Evolutionary conservation across 2,888 invertebrate species (phyloP).

Genomic region (Pristionchus exspectatus): DNA sequence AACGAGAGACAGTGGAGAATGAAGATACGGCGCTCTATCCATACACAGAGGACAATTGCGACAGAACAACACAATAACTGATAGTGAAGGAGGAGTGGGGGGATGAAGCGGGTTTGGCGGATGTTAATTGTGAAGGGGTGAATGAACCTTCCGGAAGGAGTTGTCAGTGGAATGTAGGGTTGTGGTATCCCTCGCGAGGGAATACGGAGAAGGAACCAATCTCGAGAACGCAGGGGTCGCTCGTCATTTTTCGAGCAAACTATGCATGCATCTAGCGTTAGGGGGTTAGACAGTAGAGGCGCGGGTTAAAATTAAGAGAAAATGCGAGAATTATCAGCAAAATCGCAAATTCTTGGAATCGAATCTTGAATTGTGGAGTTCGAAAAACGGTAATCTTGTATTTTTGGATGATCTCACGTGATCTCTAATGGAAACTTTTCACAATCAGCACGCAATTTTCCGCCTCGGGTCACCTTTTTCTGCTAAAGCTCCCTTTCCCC

Average conservation of each 20-base stretch:
- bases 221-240: background rate
- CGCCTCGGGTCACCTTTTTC: conserved; percentile 7
- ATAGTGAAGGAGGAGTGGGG: conserved; percentile 2
- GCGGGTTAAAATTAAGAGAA: too few species aligned
- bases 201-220: background rate
- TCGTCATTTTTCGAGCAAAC: background rate
- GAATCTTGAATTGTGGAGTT: too few species aligned
- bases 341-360: too few species aligned
- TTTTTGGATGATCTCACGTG: too few species aligned
- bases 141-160: background rate
- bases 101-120: background rate
- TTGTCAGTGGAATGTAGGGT: background rate
- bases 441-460: too few species aligned
- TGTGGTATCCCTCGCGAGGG: too few species aligned
- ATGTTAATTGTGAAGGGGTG: background rate
- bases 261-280: background rate
- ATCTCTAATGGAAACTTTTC: too few species aligned
- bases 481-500: background rate
- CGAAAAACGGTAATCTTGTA: too few species aligned
- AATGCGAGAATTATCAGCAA: too few species aligned
- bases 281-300: too few species aligned
- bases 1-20: background rate
- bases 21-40: background rate
- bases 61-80: conserved; percentile 43
- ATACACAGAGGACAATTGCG: background rate